These are phyloP conservation scores for Spongilla lacustris DNA, from an alignment of 37 sponge, comb jelly and placozoan genomes.

Conservation along the genomic window DNA sequence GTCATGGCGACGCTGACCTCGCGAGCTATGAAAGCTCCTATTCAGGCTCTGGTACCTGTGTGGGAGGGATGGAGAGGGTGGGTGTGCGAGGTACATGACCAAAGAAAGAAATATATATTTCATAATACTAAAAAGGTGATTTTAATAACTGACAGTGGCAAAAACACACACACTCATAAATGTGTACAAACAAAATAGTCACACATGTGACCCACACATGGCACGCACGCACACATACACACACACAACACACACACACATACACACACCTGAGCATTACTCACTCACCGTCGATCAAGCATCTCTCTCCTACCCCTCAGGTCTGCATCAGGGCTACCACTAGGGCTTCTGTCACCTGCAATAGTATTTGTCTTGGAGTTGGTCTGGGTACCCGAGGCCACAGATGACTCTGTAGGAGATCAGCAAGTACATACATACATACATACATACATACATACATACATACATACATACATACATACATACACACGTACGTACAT, in stretches of 20 bases:
- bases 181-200: no score
- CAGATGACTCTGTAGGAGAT: no score
- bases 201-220: conserved; percentile 13
- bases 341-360: background rate
- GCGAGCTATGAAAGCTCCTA: conserved; percentile 40
- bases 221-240: conserved; percentile 38
- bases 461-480: background rate
- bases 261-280: conserved; percentile 9
- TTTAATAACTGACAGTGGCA: no score
- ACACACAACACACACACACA: conserved; percentile 28
- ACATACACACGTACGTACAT: background rate
- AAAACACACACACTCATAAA: no score
- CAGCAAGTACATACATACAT: conserved; percentile 29
- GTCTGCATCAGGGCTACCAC: background rate
- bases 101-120: no score
- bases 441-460: conserved; percentile 40
- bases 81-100: no score
- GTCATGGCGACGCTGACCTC: background rate
- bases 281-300: conserved; percentile 62
- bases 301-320: conserved; percentile 43
- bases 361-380: background rate
- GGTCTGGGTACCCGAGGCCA: background rate
- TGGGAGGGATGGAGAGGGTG: background rate
- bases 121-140: no score
- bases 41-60: conserved; percentile 56